Conservation (phyloP, 2,113 vertebrate genomes). For the Elephantulus edwardii region DNA sequence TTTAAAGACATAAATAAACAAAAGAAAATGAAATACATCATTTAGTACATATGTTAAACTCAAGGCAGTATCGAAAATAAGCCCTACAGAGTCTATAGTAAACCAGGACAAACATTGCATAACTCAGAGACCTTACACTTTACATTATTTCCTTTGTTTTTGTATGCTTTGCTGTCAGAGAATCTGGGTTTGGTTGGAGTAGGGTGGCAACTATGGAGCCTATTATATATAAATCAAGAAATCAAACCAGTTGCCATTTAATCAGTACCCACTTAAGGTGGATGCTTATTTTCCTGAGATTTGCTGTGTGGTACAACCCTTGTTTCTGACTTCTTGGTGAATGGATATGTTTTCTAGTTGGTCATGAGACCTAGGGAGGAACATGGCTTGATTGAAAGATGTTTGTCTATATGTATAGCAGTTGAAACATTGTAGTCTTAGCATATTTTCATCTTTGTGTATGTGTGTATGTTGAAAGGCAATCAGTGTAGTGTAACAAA, state of each 20-base stretch:
- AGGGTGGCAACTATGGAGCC: background rate
- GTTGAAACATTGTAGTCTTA: background rate
- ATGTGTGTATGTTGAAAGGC: background rate
- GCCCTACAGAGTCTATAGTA: background rate
- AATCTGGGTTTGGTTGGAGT: background rate
- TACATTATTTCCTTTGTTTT: conserved; percentile 17
- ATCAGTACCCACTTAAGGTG: background rate
- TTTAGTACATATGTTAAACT: background rate
- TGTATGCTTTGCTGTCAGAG: conserved; percentile 14
- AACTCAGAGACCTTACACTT: background rate
- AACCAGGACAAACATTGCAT: background rate
- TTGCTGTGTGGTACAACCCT: background rate
- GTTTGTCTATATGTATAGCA: background rate
- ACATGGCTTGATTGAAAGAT: background rate
- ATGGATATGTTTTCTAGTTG: background rate
- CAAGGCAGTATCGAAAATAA: conserved; percentile 10
- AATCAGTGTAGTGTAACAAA: background rate
- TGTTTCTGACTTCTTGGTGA: background rate
- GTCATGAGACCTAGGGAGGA: background rate
- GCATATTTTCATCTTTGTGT: background rate
- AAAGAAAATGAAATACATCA: background rate
- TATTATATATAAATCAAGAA: background rate
- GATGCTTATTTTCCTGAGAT: background rate
- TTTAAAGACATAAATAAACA: conserved; percentile 19
- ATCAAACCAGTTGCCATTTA: background rate